phyloP scores from a whole-genome alignment of 2,888 invertebrate genomes.

The Stegophylla sp. region DNA sequence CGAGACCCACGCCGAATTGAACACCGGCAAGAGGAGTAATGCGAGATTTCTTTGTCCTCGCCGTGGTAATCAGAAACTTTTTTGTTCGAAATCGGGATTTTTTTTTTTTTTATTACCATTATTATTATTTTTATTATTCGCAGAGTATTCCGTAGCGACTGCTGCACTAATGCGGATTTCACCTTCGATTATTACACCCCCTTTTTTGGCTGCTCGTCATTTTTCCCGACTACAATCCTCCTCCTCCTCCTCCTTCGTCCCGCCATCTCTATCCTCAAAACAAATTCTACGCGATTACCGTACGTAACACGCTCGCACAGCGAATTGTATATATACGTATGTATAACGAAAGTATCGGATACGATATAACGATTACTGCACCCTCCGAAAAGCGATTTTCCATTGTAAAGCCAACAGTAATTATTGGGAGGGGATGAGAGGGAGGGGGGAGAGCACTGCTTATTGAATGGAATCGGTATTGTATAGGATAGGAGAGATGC shows the following conservation, averaged over 20 bases:
- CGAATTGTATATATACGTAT: too few species aligned
- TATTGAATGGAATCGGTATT: not conserved
- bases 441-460: not conserved
- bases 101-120: not conserved
- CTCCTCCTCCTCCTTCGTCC: not conserved
- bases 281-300: slow-evolving; percentile 41
- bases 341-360: slow-evolving; percentile 3
- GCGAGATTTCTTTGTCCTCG: slow-evolving; percentile 22
- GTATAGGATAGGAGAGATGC: not conserved
- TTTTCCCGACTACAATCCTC: not conserved
- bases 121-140: slow-evolving; percentile 9
- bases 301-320: not conserved
- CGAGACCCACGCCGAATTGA: too few species aligned
- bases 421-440: too few species aligned
- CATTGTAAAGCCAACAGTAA: slow-evolving; percentile 18
- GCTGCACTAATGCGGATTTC: slow-evolving; percentile 48
- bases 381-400: not conserved
- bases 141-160: not conserved
- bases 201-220: not conserved
- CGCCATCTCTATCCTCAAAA: not conserved
- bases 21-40: not conserved
- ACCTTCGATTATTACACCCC: slow-evolving; percentile 44
- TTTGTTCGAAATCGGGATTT: not conserved
- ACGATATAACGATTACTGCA: slow-evolving; percentile 37
- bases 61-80: slow-evolving; percentile 11